Conservation (phyloP, 2,113 vertebrate genomes). For the Mystacornis crossleyi region DNA sequence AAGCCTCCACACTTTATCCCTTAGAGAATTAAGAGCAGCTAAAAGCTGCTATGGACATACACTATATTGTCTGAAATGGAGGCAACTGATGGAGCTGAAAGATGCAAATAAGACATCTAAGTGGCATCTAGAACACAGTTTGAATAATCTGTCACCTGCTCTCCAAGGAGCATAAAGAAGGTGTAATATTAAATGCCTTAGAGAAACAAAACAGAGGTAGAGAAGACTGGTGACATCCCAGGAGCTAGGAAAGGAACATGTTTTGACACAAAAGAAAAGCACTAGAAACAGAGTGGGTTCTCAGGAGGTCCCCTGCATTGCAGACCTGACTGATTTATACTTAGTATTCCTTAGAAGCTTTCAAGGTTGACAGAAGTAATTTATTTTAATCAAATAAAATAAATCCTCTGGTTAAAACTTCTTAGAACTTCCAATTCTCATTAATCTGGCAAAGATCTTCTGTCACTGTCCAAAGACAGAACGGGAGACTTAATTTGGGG, state of each 20-base stretch:
- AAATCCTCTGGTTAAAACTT: not conserved
- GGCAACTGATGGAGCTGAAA: not conserved
- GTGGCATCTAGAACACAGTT: not conserved
- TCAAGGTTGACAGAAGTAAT: not conserved
- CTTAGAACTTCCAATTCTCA: not conserved
- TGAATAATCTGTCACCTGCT: not conserved
- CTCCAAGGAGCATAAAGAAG: not conserved
- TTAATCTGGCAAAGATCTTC: slow-evolving; percentile 46
- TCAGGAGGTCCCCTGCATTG: not conserved
- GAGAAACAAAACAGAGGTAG: not conserved
- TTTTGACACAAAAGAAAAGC: not conserved
- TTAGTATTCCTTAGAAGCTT: not conserved
- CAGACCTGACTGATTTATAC: not conserved
- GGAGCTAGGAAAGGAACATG: not conserved
- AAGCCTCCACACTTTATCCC: not conserved
- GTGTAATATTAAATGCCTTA: not conserved
- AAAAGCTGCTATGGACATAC: not conserved
- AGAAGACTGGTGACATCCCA: not conserved
- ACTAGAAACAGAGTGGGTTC: not conserved
- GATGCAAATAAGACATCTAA: not conserved
- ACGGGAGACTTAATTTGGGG: not conserved
- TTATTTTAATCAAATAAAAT: slow-evolving; percentile 25
- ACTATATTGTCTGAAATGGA: not conserved
- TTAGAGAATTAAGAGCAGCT: not conserved
- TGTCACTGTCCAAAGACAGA: not conserved